Conservation (phyloP, 2,888 invertebrate genomes). For the Drosophila neoperkinsi region DNA sequence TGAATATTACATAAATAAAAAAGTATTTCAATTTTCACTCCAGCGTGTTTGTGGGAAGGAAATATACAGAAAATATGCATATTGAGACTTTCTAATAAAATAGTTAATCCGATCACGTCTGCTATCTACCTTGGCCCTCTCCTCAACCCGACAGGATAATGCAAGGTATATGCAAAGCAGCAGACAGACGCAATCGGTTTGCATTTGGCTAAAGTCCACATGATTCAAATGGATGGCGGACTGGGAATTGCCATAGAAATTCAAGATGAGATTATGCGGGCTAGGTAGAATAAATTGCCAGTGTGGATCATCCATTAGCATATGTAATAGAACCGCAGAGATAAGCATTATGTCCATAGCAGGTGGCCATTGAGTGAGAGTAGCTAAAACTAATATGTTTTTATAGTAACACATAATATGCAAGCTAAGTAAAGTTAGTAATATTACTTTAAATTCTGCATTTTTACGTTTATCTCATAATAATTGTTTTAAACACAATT, state of each 20-base stretch:
- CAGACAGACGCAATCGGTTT: constrained; percentile 30
- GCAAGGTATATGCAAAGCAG: constrained; percentile 67
- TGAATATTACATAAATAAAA: constrained; percentile 73
- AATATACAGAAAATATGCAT: constrained; percentile 2
- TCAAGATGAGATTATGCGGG: constrained; percentile 15
- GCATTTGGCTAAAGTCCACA: constrained; percentile 19
- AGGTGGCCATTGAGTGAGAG: not conserved
- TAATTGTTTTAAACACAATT: not conserved
- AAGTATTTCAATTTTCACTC: constrained; percentile 75
- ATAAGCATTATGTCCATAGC: not conserved
- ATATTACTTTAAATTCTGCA: not conserved
- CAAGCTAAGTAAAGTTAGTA: not conserved
- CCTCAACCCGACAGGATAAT: constrained; percentile 54
- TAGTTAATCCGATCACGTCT: constrained; percentile 79
- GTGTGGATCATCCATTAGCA: constrained; percentile 56
- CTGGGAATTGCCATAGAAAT: not conserved
- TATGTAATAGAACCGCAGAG: constrained; percentile 15
- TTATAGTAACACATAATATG: not conserved
- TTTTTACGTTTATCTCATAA: not conserved
- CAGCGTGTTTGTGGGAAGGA: constrained; percentile 3
- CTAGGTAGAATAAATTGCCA: constrained; percentile 18
- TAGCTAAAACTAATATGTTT: not conserved
- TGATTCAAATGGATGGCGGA: not conserved
- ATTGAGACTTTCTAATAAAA: constrained; percentile 72
- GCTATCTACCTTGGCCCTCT: constrained; percentile 8